Evolutionary conservation across 2,888 invertebrate species (phyloP).

Genomic region (Sesia bembeciformis): DNA sequence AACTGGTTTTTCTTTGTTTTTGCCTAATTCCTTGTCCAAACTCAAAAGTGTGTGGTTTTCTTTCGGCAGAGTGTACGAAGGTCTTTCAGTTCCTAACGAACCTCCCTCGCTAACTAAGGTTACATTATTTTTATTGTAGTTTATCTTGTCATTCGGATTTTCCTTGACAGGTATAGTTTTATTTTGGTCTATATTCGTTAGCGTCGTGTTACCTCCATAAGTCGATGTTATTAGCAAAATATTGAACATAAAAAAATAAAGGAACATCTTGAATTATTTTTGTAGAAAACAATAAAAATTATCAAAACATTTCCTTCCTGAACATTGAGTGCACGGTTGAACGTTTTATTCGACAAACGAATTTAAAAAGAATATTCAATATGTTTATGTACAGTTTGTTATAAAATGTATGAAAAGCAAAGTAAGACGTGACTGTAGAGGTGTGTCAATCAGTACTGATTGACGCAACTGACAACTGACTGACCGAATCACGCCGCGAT

Average conservation of each 20-base stretch:
- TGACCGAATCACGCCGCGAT: too few species aligned
- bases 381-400: too few species aligned
- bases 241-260: slow-evolving; percentile 19
- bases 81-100: neutral
- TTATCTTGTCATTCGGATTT: neutral
- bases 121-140: slow-evolving; percentile 20
- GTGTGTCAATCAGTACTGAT: too few species aligned
- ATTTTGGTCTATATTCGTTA: slow-evolving; percentile 8
- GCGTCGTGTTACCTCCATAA: slow-evolving; percentile 15
- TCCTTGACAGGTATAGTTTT: neutral
- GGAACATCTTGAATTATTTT: slow-evolving; percentile 21
- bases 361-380: too few species aligned
- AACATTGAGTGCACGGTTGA: too few species aligned
- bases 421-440: too few species aligned
- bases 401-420: too few species aligned
- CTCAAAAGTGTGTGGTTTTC: slow-evolving; percentile 24
- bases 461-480: too few species aligned
- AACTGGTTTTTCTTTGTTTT: slow-evolving; percentile 26
- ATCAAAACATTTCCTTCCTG: too few species aligned
- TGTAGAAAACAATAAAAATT: too few species aligned
- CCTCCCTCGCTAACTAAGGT: slow-evolving; percentile 43
- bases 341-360: too few species aligned
- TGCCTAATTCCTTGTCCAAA: slow-evolving; percentile 31
- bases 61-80: slow-evolving; percentile 25
- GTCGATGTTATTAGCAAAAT: slow-evolving; percentile 22